Conservation (phyloP, 2,888 invertebrate species). For the Baronia brevicornis region DNA sequence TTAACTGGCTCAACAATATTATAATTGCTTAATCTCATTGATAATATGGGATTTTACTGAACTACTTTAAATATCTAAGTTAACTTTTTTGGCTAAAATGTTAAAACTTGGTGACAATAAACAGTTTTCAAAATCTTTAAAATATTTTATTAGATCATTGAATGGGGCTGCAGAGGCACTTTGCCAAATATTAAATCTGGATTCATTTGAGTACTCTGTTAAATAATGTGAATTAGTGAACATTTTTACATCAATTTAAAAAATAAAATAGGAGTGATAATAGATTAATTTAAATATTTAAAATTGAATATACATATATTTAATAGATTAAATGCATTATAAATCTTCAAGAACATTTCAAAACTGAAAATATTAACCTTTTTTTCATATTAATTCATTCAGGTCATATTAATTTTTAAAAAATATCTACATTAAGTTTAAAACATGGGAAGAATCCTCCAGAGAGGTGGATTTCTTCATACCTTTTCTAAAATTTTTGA, state of each 20-base stretch:
- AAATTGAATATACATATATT: background rate
- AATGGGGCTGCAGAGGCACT: constrained; percentile 54
- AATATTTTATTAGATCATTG: constrained; percentile 40
- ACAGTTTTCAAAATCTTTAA: constrained; percentile 40
- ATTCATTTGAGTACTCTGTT: background rate
- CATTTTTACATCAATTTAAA: constrained; percentile 21
- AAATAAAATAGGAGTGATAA: background rate
- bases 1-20: no score
- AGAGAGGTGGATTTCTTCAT: no score
- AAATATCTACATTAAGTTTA: no score
- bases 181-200: constrained; percentile 38
- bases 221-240: constrained; percentile 15
- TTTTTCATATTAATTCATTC: no score
- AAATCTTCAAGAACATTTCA: constrained; percentile 6
- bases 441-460: no score
- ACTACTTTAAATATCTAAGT: no score
- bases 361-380: no score
- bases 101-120: constrained; percentile 45
- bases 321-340: constrained; percentile 3
- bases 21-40: no score
- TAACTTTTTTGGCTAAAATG: no score
- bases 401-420: no score
- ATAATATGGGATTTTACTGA: no score
- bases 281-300: background rate
- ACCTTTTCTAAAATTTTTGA: no score